Evolutionary conservation across 2,797 vertebrate species (phyloP).

Genomic region (Hyperoplus lanceolatus): DNA sequence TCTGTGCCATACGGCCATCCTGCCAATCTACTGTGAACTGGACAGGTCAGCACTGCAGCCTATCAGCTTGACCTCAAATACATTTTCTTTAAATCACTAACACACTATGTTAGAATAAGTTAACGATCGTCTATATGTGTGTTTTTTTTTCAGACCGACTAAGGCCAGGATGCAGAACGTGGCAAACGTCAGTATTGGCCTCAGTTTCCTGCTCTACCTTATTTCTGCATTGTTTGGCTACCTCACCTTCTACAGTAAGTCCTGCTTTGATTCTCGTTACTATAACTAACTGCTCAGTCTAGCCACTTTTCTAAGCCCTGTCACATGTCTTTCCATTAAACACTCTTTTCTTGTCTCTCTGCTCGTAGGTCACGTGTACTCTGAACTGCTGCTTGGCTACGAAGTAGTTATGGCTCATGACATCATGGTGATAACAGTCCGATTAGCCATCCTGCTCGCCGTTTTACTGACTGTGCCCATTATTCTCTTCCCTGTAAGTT

Average conservation of each 20-base stretch:
- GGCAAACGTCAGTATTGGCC: conserved; percentile 87
- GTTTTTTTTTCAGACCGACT: conserved; percentile 86
- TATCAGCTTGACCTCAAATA: background rate
- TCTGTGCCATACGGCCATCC: conserved; percentile 95
- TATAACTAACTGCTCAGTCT: background rate
- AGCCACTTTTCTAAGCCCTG: background rate
- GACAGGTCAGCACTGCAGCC: conserved; percentile 83
- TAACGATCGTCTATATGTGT: background rate
- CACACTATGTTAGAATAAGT: too few species aligned
- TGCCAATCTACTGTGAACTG: conserved; percentile 97
- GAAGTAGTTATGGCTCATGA: conserved; percentile 88
- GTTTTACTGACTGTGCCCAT: conserved; percentile 94
- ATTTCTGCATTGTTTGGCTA: conserved; percentile 95
- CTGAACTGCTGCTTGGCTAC: conserved; percentile 91
- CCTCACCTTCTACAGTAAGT: conserved; percentile 95
- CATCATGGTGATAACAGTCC: conserved; percentile 88
- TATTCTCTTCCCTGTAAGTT: conserved; percentile 96
- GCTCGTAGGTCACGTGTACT: conserved; percentile 88
- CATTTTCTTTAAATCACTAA: too few species aligned
- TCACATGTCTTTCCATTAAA: background rate
- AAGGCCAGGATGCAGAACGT: conserved; percentile 94
- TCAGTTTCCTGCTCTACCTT: conserved; percentile 93
- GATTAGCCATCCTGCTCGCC: conserved; percentile 89
- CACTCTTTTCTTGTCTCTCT: background rate
- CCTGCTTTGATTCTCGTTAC: conserved; percentile 14